phyloP scores from a whole-genome alignment of 2,888 invertebrate genomes.

The Hyles lineata region DNA sequence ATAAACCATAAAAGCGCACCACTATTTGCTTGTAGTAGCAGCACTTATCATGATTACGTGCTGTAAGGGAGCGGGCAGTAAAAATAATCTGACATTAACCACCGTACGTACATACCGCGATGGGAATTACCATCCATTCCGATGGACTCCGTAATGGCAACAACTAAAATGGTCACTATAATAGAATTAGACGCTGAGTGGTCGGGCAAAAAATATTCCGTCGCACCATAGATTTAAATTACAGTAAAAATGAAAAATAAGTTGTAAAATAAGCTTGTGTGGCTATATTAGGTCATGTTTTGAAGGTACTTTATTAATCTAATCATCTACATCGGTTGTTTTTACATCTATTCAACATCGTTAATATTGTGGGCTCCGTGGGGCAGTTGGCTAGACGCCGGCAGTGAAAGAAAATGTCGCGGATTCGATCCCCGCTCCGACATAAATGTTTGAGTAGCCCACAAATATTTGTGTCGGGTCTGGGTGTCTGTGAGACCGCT shows the following conservation, averaged over 20 bases:
- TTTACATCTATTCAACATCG: too few relatives aligned
- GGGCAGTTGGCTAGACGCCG: too few relatives aligned
- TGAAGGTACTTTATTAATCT: too few relatives aligned
- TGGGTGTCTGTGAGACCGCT: too few relatives aligned
- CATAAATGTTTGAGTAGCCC: too few relatives aligned
- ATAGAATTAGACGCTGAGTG: slow-evolving; percentile 15
- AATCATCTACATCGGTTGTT: too few relatives aligned
- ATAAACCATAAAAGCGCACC: slow-evolving; percentile 12
- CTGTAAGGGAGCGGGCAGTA: slow-evolving; percentile 45
- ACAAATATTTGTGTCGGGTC: too few relatives aligned
- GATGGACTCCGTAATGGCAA: slow-evolving; percentile 32
- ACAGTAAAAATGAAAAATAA: neutral
- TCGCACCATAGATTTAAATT: neutral
- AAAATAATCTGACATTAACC: slow-evolving; percentile 52
- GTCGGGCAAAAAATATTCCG: slow-evolving; percentile 5
- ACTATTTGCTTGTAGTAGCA: slow-evolving; percentile 31
- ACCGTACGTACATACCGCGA: slow-evolving; percentile 41
- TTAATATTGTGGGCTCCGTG: too few relatives aligned
- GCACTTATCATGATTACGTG: slow-evolving; percentile 50
- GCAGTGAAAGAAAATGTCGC: too few relatives aligned
- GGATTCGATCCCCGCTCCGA: too few relatives aligned
- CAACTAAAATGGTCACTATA: slow-evolving; percentile 33
- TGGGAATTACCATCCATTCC: slow-evolving; percentile 44
- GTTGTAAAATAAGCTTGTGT: neutral
- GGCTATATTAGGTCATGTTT: neutral